Percentiles rank a stretch among this genome's conserved stretches.
phyloP scores from a whole-genome alignment of 2,113 vertebrate genomes.

The Lates calcarifer region DNA sequence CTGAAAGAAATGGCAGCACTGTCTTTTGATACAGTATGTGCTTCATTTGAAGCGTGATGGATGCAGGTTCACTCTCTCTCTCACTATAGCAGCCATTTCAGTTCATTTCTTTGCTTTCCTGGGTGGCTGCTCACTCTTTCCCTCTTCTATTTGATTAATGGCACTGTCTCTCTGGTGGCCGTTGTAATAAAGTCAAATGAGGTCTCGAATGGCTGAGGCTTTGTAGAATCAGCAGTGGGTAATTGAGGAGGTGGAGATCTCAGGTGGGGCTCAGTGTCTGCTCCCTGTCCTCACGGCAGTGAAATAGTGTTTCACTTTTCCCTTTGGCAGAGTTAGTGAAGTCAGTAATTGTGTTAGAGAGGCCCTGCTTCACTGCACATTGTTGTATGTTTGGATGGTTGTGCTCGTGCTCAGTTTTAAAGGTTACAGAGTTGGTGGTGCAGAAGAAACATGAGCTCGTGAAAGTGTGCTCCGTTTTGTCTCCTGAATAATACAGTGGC shows the following conservation, averaged over 20 bases:
- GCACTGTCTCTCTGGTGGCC: conserved; percentile 54
- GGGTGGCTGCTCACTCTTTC: conserved; percentile 49
- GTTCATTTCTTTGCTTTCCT: conserved; percentile 60
- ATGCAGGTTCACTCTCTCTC: conserved; percentile 39
- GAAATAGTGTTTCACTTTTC: conserved; percentile 59
- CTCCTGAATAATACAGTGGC: conserved; percentile 49
- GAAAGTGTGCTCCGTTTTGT: conserved; percentile 39
- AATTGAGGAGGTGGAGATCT: conserved; percentile 72
- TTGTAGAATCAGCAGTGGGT: conserved; percentile 74
- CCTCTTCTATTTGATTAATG: conserved; percentile 76
- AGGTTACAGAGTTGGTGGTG: conserved; percentile 46
- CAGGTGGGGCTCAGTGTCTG: conserved; percentile 56
- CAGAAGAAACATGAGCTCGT: conserved; percentile 51
- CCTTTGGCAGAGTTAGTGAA: conserved; percentile 58
- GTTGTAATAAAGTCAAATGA: conserved; percentile 80
- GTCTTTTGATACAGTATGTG: conserved; percentile 33
- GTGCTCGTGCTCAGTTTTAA: conserved; percentile 38
- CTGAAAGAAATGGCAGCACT: neutral
- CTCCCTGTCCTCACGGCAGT: conserved; percentile 40
- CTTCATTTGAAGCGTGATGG: conserved; percentile 48
- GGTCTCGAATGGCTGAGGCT: conserved; percentile 66
- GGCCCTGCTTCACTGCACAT: conserved; percentile 34
- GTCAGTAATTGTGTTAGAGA: conserved; percentile 66
- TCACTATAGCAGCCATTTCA: conserved; percentile 30
- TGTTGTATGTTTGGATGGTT: conserved; percentile 46